Percentiles rank a stretch among this genome's conserved stretches.
These are phyloP conservation scores for Scaptomyza cyrtandrae DNA, from an alignment of 2,888 invertebrate species.

Conservation along the genomic window DNA sequence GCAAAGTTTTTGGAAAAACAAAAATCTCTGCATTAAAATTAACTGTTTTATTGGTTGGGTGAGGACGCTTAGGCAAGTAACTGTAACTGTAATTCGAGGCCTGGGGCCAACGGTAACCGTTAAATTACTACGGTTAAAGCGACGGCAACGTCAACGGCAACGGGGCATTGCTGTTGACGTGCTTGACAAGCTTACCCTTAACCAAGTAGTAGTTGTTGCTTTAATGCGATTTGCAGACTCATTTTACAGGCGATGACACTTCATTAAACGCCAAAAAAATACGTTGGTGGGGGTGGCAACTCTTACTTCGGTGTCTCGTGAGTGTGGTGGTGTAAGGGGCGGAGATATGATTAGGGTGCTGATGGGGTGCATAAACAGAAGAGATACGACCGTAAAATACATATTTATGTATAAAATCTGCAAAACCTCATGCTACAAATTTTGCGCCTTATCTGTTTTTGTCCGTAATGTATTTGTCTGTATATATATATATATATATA, in stretches of 20 bases:
- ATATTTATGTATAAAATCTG: slow-evolving; percentile 69
- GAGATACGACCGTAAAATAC: slow-evolving; percentile 65
- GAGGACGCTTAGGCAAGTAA: slow-evolving; percentile 18
- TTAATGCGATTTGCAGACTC: slow-evolving; percentile 81
- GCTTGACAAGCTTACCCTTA: slow-evolving; percentile 70
- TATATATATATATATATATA: slow-evolving; percentile 20
- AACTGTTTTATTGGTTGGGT: slow-evolving; percentile 12
- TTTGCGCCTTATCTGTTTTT: slow-evolving; percentile 54
- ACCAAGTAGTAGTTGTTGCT: slow-evolving; percentile 60
- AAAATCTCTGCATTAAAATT: slow-evolving; percentile 27
- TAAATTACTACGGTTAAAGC: background rate
- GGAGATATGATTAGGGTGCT: slow-evolving; percentile 33
- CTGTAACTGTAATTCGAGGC: slow-evolving; percentile 44
- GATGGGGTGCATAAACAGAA: slow-evolving; percentile 77
- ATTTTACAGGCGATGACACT: slow-evolving; percentile 82
- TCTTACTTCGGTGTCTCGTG: slow-evolving; percentile 5
- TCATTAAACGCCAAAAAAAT: slow-evolving; percentile 76
- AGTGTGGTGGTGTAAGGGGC: slow-evolving; percentile 31
- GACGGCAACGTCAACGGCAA: slow-evolving; percentile 10
- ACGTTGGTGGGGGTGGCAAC: slow-evolving; percentile 47
- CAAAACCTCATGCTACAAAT: slow-evolving; percentile 53
- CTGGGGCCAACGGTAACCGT: slow-evolving; percentile 18
- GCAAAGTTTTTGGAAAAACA: slow-evolving; percentile 34
- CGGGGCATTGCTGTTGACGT: slow-evolving; percentile 11
- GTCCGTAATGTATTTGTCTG: slow-evolving; percentile 57